Percentiles rank a stretch among this genome's conserved stretches.
Evolutionary conservation across 1,140 invertebrate genomes (phyloP).

Genomic region (Sipha flava): DNA sequence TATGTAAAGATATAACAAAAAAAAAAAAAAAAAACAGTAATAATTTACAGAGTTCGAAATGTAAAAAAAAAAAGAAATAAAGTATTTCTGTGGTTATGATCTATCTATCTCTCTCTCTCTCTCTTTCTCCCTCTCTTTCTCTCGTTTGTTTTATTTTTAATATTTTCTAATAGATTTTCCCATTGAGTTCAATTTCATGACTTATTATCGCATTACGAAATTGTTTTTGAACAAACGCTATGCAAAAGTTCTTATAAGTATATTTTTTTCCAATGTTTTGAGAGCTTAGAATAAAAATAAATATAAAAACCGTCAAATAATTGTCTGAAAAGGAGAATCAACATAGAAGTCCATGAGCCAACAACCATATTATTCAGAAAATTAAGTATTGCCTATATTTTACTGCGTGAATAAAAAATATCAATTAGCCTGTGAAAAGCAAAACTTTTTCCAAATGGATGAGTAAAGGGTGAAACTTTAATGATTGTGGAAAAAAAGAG

Average conservation of each 20-base stretch:
- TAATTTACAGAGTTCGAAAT: not conserved
- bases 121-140: too few species aligned
- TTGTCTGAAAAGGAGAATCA: not conserved
- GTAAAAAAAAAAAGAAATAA: not conserved
- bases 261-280: not conserved
- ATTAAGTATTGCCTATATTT: not conserved
- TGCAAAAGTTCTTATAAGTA: not conserved
- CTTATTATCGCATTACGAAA: not conserved
- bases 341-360: not conserved
- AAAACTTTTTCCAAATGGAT: constrained; percentile 3
- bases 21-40: not conserved
- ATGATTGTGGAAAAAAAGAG: not conserved
- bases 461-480: constrained; percentile 12
- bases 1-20: not conserved
- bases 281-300: not conserved
- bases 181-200: not conserved
- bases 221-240: not conserved
- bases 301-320: not conserved
- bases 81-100: too few species aligned
- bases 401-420: not conserved
- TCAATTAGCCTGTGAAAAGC: not conserved
- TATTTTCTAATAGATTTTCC: not conserved
- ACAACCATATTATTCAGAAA: constrained; percentile 1
- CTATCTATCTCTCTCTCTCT: too few species aligned
- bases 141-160: not conserved